These are phyloP conservation scores for Sesamia nonagrioides DNA, from an alignment of 1,140 invertebrate species.

Conservation along the genomic window DNA sequence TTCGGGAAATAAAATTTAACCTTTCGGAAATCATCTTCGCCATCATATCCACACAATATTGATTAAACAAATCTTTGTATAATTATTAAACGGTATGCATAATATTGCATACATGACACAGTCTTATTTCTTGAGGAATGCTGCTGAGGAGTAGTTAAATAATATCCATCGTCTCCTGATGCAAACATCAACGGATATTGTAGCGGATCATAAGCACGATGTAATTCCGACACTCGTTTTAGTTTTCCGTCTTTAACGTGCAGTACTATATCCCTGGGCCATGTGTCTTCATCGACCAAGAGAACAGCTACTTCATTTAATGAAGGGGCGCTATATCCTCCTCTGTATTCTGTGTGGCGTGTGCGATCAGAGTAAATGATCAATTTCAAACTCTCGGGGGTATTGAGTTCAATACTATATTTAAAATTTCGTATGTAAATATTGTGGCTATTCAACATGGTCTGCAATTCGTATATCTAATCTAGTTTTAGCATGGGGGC, in stretches of 20 bases:
- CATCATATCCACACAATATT: conserved; percentile 64
- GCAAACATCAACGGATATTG: conserved; percentile 34
- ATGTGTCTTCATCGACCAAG: conserved; percentile 59
- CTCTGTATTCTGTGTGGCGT: conserved; percentile 67
- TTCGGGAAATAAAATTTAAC: conserved; percentile 53
- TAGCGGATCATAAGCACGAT: conserved; percentile 72
- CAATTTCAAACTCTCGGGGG: conserved; percentile 62
- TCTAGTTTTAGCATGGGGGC: conserved; percentile 60
- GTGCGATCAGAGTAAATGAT: conserved; percentile 70
- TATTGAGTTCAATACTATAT: conserved; percentile 59
- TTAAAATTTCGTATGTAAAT: conserved; percentile 63
- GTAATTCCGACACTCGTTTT: conserved; percentile 63
- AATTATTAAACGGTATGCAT: conserved; percentile 62
- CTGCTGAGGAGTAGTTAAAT: neutral
- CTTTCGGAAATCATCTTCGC: conserved; percentile 63
- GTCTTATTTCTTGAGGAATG: conserved; percentile 56
- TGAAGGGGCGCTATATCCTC: conserved; percentile 71
- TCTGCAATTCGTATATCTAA: conserved; percentile 61
- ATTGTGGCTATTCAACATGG: conserved; percentile 52
- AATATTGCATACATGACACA: conserved; percentile 63
- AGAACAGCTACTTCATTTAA: conserved; percentile 72
- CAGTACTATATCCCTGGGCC: conserved; percentile 57
- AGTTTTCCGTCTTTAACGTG: conserved; percentile 60
- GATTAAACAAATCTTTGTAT: conserved; percentile 62
- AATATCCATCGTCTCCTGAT: conserved; percentile 58